Conservation (phyloP, 2,113 vertebrate genomes). For the Philantomba maxwellii region DNA sequence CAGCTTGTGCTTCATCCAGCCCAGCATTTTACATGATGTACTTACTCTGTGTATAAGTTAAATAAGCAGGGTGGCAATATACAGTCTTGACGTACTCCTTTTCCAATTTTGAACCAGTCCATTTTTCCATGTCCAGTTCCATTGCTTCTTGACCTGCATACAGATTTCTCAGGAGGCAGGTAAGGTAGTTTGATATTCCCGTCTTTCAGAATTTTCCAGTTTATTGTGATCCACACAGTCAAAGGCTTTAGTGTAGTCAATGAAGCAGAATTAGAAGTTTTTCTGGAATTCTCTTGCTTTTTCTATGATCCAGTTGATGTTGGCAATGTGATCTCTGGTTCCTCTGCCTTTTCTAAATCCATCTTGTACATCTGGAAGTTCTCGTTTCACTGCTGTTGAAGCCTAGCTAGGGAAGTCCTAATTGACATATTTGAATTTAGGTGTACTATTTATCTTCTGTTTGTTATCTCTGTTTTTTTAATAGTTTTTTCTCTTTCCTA, state of each 20-base stretch:
- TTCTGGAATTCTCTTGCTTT: background rate
- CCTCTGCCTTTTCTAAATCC: background rate
- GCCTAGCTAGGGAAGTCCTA: background rate
- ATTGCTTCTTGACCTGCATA: background rate
- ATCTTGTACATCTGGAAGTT: background rate
- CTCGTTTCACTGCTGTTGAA: background rate
- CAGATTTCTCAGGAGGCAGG: background rate
- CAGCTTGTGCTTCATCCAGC: background rate
- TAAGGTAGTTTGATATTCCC: background rate
- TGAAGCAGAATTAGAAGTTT: background rate
- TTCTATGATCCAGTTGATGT: background rate
- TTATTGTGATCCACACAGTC: background rate
- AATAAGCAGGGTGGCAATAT: background rate
- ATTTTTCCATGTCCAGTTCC: background rate
- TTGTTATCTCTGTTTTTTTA: background rate
- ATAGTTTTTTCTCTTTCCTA: background rate
- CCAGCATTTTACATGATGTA: background rate
- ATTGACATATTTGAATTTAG: background rate
- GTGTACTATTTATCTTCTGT: background rate
- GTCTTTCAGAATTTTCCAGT: background rate
- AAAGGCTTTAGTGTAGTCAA: background rate
- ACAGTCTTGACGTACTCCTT: background rate
- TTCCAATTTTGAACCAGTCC: background rate
- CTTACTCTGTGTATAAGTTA: background rate
- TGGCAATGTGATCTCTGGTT: background rate